Base-by-base conservation (phyloP, 2,797 vertebrate species). In the Myotis findleyi region DNA sequence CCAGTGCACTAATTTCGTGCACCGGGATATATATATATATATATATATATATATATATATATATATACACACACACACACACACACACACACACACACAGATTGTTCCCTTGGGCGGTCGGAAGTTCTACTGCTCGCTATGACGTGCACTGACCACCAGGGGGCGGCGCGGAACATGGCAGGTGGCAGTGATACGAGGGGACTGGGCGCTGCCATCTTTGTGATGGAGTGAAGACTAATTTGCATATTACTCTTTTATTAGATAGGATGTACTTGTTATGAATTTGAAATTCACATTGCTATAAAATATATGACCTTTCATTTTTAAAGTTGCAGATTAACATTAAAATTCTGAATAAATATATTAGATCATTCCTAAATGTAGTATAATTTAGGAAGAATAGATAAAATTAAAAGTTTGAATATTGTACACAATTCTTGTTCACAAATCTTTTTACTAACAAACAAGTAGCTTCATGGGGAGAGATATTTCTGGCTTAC, bases 361-460 rank as follows among this genome's bases (percentile, higher is more conserved):
- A 44, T 69, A 57, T 6, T 79, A 71, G 53, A 72, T 62, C n/a
- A 89, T 51, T 94, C 79, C 51, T 85, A 79, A 62, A 38, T 76
- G 33, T 41, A 71, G 33, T 66, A 2, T 23, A 80, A 85, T 89
- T 77, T 53, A 77, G 25, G 11, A 71, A 77, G 9, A 89, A 62
- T 2, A 66, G 27, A 79, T 59, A 79, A 71, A 75, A 82, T 72
- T 64, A 30, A 17, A 76, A 88, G n/a, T 71, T 23, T 36, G 44
- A n/a, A 44, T 59, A 86, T 49, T 57, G 25, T 51, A 14, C 2
- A 8, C 23, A 64, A 79, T 80, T 23, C 36, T 80, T 10, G 0
- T 47, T 36, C 75, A 91, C n/a, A 84, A 85, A 86, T 90, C 53
- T 14, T 49, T 71, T 83, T 55, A 92, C 36, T 64, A 95, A 66